phyloP scores from a whole-genome alignment of 2,888 invertebrate genomes.

The Ichneumoninae sp. region DNA sequence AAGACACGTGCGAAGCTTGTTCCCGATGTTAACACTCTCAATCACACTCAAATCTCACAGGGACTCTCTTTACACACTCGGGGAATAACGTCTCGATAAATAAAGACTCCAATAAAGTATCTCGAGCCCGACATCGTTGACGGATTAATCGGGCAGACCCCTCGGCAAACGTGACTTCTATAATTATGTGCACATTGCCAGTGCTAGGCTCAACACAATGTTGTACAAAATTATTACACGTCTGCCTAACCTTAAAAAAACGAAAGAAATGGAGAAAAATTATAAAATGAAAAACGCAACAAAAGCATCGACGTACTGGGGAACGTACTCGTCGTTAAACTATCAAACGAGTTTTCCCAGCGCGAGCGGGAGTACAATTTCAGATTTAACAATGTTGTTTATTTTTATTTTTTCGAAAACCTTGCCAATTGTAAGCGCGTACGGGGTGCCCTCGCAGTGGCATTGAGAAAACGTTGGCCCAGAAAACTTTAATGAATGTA shows the following conservation, averaged over 20 bases:
- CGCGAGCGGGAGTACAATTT: conserved; percentile 9
- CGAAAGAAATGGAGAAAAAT: conserved; percentile 14
- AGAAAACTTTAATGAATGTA: conserved; percentile 70
- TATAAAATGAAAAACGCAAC: not conserved
- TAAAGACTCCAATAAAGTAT: conserved; percentile 49
- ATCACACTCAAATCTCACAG: conserved; percentile 60
- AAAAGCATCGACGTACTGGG: conserved; percentile 6
- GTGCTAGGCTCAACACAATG: conserved; percentile 14
- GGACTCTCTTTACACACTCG: conserved; percentile 12
- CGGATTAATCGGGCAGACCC: conserved; percentile 48
- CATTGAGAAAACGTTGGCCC: conserved; percentile 59
- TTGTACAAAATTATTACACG: conserved; percentile 19
- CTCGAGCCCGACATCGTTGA: conserved; percentile 26
- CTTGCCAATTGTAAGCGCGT: conserved; percentile 6
- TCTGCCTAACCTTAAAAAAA: not conserved
- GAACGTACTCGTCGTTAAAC: conserved; percentile 39
- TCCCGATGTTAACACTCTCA: conserved; percentile 63
- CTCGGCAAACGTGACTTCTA: conserved; percentile 6
- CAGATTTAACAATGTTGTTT: conserved; percentile 63
- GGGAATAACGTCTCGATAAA: conserved; percentile 54
- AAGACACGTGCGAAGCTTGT: conserved; percentile 67
- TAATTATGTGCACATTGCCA: conserved; percentile 27
- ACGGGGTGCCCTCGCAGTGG: conserved; percentile 3
- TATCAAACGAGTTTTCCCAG: conserved; percentile 2
- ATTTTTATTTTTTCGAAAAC: conserved; percentile 37